Base-by-base conservation (phyloP, 2,888 invertebrate genomes). In the Pinctada fucata region DNA sequence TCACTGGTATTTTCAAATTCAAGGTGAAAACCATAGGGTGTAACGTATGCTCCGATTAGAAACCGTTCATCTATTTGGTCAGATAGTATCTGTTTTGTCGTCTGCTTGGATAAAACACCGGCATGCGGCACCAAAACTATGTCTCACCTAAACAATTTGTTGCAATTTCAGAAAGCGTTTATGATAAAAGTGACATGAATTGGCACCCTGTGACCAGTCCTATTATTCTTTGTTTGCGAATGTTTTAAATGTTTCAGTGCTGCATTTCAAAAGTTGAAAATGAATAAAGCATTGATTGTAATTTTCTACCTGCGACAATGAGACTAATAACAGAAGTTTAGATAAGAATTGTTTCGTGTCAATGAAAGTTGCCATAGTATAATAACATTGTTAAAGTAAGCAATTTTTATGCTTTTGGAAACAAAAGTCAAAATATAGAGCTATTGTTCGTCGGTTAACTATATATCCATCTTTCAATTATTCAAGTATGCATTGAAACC, bases 101-200 rank as follows among this genome's bases (percentile, higher is more conserved):
- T 58, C 58, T 58, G 58, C 58, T 58, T 31, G 58, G 13, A 58
- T 13, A 58, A 58, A 58, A 6, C 58, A 6, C 58, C 13, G 58
- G 13, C 58, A 13, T 58, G 58, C 13, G 58, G 58, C 58, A 58
- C 58, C 58, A 13, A 58, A 6, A 6, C 6, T 58, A 58, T 13
- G 58, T 58, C 58, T 58, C 8, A 6, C 13, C 58, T 58, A 10
- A 58, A 58, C 58, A 58, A 58, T 58, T 58, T 58, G 58, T 58
- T 58, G 58, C 58, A 58, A 58, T 58, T 58, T 58, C 58, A 58
- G 58, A 58, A 13, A 58, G 58, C 58, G 58, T 58, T 58, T 58
- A 58, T 58, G 13, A 58, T 58, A 58, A 58, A 58, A 58, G 58
- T 58, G 6, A 6, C 58, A 58, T 58, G 58, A 58, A 58, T 58